A percentile compares a stretch with the other conserved stretches of the same genome.
phyloP scores from a whole-genome alignment of 2,113 vertebrate species.

The Theristicus caerulescens region DNA sequence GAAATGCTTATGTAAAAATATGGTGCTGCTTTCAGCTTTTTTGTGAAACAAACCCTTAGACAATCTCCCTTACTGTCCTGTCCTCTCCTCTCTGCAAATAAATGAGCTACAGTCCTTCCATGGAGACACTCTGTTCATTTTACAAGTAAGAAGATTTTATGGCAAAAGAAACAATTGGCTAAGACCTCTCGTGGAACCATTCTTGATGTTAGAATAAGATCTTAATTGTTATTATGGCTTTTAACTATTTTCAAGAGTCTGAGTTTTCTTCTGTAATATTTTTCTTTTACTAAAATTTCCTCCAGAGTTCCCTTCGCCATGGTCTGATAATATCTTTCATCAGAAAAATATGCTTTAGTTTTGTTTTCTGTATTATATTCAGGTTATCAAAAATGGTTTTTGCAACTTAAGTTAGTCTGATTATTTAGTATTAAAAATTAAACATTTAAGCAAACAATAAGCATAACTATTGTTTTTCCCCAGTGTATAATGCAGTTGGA shows the following conservation, averaged over 20 bases:
- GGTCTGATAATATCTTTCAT: not conserved
- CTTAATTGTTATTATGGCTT: not conserved
- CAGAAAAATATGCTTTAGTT: not conserved
- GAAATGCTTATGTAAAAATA: not conserved
- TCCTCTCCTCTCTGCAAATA: not conserved
- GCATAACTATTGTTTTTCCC: slow-evolving; percentile 18
- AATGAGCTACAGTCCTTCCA: not conserved
- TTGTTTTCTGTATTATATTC: not conserved
- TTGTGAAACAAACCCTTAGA: not conserved
- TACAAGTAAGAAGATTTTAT: not conserved
- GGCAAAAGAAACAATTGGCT: not conserved
- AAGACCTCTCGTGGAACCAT: not conserved
- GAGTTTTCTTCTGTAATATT: not conserved
- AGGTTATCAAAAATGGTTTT: not conserved
- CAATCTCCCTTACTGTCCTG: not conserved
- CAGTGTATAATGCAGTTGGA: slow-evolving; percentile 97
- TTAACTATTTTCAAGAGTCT: not conserved
- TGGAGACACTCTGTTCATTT: not conserved
- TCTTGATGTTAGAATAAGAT: not conserved
- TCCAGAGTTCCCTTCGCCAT: not conserved
- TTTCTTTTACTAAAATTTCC: not conserved
- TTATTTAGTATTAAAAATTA: not conserved
- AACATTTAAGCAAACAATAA: not conserved
- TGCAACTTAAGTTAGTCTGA: not conserved
- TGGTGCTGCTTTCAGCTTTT: not conserved